Evolutionary conservation across 2,113 vertebrate genomes (phyloP).

Genomic region (Zingel zingel): DNA sequence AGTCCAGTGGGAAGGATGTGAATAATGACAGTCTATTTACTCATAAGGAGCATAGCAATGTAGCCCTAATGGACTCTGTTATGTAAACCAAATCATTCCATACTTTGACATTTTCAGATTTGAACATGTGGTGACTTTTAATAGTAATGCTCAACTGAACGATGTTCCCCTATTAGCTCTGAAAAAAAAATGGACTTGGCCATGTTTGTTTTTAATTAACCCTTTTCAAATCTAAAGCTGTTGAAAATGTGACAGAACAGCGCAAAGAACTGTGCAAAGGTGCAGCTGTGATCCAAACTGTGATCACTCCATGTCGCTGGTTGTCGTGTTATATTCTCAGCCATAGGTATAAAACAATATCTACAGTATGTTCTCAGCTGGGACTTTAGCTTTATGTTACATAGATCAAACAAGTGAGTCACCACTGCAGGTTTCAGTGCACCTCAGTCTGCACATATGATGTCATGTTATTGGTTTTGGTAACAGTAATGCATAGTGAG

Average conservation of each 20-base stretch:
- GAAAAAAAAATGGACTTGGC: neutral
- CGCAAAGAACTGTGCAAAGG: conserved; percentile 10
- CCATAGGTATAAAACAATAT: too few species aligned
- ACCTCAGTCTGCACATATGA: conserved; percentile 14
- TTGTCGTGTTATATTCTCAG: too few species aligned
- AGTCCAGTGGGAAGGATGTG: conserved; percentile 30
- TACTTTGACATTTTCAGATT: neutral
- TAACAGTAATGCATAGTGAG: neutral
- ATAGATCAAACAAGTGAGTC: conserved; percentile 47
- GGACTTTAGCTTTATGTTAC: neutral
- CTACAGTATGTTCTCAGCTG: conserved; percentile 5
- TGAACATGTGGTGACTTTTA: too few species aligned
- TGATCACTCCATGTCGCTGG: conserved; percentile 1
- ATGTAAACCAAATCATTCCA: neutral
- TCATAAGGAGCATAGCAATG: neutral
- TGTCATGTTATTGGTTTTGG: neutral
- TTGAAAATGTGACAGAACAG: neutral
- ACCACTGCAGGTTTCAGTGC: conserved; percentile 22
- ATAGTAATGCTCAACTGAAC: neutral
- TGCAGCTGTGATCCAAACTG: neutral
- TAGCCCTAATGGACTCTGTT: neutral
- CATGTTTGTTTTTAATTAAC: neutral
- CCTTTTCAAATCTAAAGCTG: neutral
- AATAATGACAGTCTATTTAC: neutral
- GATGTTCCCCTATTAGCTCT: too few species aligned